Evolutionary conservation across 1,140 invertebrate genomes (phyloP).

Genomic region (Pentalonia nigronervosa): DNA sequence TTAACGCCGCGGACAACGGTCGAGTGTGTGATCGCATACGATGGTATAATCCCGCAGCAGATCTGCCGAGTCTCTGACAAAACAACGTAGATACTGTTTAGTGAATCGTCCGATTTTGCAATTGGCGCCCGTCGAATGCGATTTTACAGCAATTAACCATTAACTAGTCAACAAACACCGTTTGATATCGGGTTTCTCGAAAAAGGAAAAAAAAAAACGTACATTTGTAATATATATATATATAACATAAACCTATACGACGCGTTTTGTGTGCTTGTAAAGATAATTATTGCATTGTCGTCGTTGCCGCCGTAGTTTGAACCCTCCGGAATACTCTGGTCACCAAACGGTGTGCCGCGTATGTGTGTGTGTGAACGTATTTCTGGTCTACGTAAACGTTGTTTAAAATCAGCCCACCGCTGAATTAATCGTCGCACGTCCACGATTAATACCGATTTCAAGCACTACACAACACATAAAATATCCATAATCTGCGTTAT

Average conservation of each 20-base stretch:
- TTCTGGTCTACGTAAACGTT: neutral
- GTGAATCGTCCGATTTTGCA: neutral
- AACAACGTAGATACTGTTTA: neutral
- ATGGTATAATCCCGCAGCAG: neutral
- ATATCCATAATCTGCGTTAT: neutral
- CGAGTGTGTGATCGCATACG: neutral
- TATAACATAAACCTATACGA: too few species aligned
- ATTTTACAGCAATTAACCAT: neutral
- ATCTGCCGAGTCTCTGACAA: neutral
- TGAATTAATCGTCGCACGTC: neutral
- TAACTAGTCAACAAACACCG: neutral
- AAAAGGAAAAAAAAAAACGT: neutral
- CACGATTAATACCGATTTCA: neutral
- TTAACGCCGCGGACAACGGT: neutral
- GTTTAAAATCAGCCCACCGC: neutral
- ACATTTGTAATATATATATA: neutral
- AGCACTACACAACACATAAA: neutral
- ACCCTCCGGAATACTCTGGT: too few species aligned
- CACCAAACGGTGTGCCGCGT: too few species aligned
- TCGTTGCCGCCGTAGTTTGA: neutral
- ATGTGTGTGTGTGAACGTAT: neutral
- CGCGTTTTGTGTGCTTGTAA: neutral
- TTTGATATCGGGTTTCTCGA: neutral
- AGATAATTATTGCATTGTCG: neutral
- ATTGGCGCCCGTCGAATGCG: neutral